Evolutionary conservation across 2,113 vertebrate species (phyloP), one percentile per base, ranked within the genome.

Genomic region (Leptobrachium ailaonicum): DNA sequence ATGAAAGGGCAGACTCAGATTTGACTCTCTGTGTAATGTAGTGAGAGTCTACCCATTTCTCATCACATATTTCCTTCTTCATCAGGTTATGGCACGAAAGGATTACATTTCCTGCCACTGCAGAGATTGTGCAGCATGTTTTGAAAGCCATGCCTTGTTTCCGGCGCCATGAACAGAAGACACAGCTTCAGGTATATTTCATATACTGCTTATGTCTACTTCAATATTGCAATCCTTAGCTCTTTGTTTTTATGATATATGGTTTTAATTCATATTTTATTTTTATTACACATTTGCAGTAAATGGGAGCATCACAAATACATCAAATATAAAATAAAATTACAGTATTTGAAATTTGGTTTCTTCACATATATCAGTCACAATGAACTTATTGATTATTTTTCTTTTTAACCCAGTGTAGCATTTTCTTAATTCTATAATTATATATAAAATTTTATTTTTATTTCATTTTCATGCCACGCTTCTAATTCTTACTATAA

Each of bases 151-250:
- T 12, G 56, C 6, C 43, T 50, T 50, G 45, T 47, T 44, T 71
- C 11, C 43, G 68, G 13, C 11, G 13, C 6, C 11, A 10, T 60
- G 3, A 8, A 1, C 56, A 14, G 7, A 63, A 47, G n/a, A 41
- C 20, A 41, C 76, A 32, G 2, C 54, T 50, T 63, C 3, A 79
- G 76, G 76, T 79, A 79, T 79, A 62, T 79, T 41, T 11, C 8
- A 41, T 32, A 32, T 32, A 32, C 20, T 32, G 20, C 20, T 32
- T 32, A 32, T 32, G 20, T 32, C 20, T 32, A 32, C 20, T 32
- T 32, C 20, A 32, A 32, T 32, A 32, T 32, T 32, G 20, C 20
- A 32, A 32, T 32, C 20, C 20, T 32, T 32, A 32, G 20, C 20
- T 32, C 20, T 32, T 32, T 32, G 20, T 32, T 32, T 32, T 32